Conservation (phyloP, 2,888 invertebrate species). For the Fabriciana adippe region DNA sequence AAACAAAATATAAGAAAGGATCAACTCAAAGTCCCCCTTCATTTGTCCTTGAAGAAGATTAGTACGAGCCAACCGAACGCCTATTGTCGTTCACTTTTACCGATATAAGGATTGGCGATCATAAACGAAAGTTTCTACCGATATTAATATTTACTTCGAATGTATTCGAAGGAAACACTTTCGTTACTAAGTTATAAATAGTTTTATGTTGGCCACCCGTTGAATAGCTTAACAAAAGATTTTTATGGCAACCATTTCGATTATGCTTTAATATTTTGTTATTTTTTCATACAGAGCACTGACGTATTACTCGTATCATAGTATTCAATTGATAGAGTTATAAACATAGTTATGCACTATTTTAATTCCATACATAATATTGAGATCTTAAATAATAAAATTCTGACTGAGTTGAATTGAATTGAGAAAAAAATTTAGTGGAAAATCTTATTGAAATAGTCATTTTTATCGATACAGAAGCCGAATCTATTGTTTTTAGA, state of each 20-base stretch:
- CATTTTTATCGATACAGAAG: too few species aligned
- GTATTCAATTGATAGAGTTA: background rate
- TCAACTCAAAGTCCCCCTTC: conserved; percentile 25
- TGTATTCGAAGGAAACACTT: conserved; percentile 63
- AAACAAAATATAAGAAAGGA: conserved; percentile 32
- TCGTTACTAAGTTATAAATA: conserved; percentile 71
- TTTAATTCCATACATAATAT: too few species aligned
- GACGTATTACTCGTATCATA: background rate
- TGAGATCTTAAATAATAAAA: too few species aligned
- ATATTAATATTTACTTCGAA: conserved; percentile 76
- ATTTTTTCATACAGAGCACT: conserved; percentile 26
- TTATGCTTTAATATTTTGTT: conserved; percentile 33
- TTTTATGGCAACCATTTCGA: conserved; percentile 44
- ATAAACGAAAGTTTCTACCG: conserved; percentile 68
- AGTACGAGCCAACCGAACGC: conserved; percentile 49
- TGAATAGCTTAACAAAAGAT: conserved; percentile 64
- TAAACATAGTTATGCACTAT: background rate
- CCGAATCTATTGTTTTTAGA: too few species aligned
- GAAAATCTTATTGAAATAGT: too few species aligned
- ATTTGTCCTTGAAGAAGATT: conserved; percentile 47
- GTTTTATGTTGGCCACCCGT: conserved; percentile 73
- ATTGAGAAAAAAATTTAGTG: too few species aligned
- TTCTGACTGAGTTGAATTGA: too few species aligned
- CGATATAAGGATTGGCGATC: conserved; percentile 53
- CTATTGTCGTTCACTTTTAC: conserved; percentile 55